Evolutionary conservation across 2,888 invertebrate genomes (phyloP).

Genomic region (Ptilodon capucinus): DNA sequence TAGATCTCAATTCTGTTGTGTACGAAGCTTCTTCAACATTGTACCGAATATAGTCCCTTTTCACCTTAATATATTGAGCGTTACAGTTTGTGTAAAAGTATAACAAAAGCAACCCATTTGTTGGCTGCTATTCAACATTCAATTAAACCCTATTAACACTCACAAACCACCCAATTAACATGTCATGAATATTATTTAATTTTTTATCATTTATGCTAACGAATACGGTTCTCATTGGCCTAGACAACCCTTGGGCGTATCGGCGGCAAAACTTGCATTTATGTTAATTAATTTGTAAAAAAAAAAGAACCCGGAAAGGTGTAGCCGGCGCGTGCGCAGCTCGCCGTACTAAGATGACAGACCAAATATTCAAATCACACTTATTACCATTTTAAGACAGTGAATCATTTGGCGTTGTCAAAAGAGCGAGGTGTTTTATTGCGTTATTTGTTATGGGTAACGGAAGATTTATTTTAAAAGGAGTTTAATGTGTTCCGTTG

Average conservation of each 20-base stretch:
- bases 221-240: constrained; percentile 54
- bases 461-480: constrained; percentile 40
- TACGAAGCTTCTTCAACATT: too few species aligned
- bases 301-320: constrained; percentile 56
- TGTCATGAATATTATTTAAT: constrained; percentile 78
- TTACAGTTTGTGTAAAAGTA: constrained; percentile 42
- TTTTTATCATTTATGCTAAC: constrained; percentile 72
- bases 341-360: constrained; percentile 35
- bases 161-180: constrained; percentile 71
- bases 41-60: too few species aligned
- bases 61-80: too few species aligned
- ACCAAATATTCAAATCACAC: constrained; percentile 44
- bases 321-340: constrained; percentile 47
- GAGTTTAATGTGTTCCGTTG: constrained; percentile 33
- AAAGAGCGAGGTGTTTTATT: constrained; percentile 36
- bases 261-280: constrained; percentile 70
- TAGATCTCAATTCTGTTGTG: too few species aligned
- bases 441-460: constrained; percentile 36
- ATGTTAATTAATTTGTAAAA: constrained; percentile 65
- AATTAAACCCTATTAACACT: constrained; percentile 72
- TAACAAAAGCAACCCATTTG: constrained; percentile 40
- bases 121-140: constrained; percentile 49
- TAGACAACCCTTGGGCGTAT: constrained; percentile 64
- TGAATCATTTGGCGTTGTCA: constrained; percentile 50
- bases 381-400: constrained; percentile 51